Percentiles rank a stretch among this genome's conserved stretches.
phyloP scores from a whole-genome alignment of 2,797 vertebrate species.

The Acipenser ruthenus region DNA sequence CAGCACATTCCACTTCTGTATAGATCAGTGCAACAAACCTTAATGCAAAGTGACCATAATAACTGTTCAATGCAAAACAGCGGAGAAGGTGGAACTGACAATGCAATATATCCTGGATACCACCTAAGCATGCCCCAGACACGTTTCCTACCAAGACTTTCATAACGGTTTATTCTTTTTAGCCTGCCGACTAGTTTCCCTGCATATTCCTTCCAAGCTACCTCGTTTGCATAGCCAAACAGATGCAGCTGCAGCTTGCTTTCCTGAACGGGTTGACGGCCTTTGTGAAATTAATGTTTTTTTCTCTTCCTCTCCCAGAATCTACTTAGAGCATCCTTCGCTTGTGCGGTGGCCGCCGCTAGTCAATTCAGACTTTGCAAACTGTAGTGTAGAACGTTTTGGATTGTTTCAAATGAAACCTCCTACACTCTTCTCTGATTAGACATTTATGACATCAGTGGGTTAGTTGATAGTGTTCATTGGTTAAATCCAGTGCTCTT shows the following conservation, averaged over 20 bases:
- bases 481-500: conserved; percentile 40
- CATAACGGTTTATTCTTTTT: neutral
- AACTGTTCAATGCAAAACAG: neutral
- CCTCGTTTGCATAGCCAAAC: neutral
- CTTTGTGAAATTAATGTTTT: conserved; percentile 10
- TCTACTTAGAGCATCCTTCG: conserved; percentile 30
- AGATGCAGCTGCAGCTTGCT: too few relatives aligned
- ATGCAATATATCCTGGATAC: neutral
- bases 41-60: neutral
- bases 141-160: neutral
- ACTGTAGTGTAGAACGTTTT: neutral
- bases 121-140: neutral
- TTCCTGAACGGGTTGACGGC: conserved; percentile 8
- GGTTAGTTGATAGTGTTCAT: conserved; percentile 26
- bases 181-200: neutral
- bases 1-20: neutral
- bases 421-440: neutral
- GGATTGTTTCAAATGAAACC: neutral
- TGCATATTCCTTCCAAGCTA: neutral
- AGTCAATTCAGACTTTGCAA: conserved; percentile 9
- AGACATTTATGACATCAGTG: conserved; percentile 7
- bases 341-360: conserved; percentile 23
- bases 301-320: conserved; percentile 7
- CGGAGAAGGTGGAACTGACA: neutral
- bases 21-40: neutral